Conservation (phyloP, 2,797 vertebrate genomes). For the Tangara arthus region DNA sequence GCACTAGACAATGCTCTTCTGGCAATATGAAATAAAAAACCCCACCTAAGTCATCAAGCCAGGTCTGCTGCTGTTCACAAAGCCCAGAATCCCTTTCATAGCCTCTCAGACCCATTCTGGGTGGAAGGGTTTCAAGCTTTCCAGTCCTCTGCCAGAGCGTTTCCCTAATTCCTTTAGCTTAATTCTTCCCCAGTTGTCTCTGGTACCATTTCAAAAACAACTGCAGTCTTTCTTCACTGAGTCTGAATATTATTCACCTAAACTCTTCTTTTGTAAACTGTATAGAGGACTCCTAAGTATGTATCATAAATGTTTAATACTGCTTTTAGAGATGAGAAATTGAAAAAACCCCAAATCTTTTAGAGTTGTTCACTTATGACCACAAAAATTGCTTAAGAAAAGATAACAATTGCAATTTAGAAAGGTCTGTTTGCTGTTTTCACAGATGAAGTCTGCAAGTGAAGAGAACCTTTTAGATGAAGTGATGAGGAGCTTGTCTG, state of each 20-base stretch:
- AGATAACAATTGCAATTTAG: background rate
- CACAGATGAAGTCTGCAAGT: slow-evolving; percentile 83
- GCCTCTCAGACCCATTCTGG: background rate
- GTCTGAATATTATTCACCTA: background rate
- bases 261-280: background rate
- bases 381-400: background rate
- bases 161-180: background rate
- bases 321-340: background rate
- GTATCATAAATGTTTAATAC: background rate
- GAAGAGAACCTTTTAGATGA: slow-evolving; percentile 91
- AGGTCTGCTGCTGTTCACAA: background rate
- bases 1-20: background rate
- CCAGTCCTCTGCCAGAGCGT: background rate
- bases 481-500: slow-evolving; percentile 84
- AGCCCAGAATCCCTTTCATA: background rate
- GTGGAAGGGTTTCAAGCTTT: background rate
- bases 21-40: background rate
- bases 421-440: background rate
- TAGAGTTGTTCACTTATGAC: background rate
- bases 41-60: background rate
- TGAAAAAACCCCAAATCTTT: accelerated
- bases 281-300: background rate
- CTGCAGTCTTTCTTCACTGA: background rate
- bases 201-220: background rate
- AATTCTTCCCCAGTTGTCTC: background rate